Base-by-base conservation (phyloP, 2,113 vertebrate species). In the Psilopogon haemacephalus region DNA sequence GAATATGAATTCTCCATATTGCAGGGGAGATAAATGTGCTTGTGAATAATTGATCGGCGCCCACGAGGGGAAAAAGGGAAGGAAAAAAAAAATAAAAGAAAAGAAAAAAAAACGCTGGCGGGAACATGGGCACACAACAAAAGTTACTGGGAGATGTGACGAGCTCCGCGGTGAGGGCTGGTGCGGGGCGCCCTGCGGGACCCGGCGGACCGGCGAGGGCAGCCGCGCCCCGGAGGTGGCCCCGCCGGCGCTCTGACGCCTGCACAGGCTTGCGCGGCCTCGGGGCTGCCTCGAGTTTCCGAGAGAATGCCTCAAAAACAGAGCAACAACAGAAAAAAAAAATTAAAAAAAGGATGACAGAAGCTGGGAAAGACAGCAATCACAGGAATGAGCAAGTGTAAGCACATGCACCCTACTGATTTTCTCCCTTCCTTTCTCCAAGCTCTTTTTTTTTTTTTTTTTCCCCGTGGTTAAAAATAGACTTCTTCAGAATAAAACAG, bases 1-100 rank as follows among this genome's bases (percentile, higher is more conserved):
- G 97, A 97, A 97, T 97, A 97, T 97, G 96, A 96, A 97, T 97
- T 96, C 96, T 95, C 97, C 96, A 88, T 97, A 96, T 97, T 97
- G 95, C 95, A 60, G 84, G 83, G 21, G 88, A 98, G 97, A 98
- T 97, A 96, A 97, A 97, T 96, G 97, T 84, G 94, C 91, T 85
- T 54, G 84, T 73, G 95, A 94, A 93, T 95, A 97, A 97, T 89
- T 97, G 97, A 97, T 96, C 67, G 6, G 68, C 15, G 20, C 65
- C 58, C 74, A 32, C 54, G 24, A 0, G 44, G 48, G 21, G 20
- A 46, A 69, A 59, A 46, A 28, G 24, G 0, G 44, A 42, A 19
- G 20, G 52, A 69, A 59, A 46, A 28, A 65, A 46, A 21, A 8
- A 35, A 63, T 27, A 73, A 56, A 56, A n/a, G 37, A 67, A 16